Conservation (phyloP, 2,113 vertebrate species). For the Grammomys dolichurus region DNA sequence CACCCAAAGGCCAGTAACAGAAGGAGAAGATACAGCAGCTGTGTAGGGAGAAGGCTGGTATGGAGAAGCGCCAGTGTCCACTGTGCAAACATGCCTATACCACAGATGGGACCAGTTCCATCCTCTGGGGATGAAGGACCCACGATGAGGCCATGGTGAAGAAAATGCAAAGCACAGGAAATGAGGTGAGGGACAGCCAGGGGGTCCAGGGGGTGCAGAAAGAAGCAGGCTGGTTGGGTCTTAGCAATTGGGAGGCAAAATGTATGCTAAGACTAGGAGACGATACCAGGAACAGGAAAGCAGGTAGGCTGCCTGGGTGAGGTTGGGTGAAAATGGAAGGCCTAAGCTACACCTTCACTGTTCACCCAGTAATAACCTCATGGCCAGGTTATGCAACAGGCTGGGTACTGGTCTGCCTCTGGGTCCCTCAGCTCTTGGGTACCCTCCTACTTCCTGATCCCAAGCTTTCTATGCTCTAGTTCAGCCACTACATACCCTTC, state of each 20-base stretch:
- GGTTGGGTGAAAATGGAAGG: rapidly evolving
- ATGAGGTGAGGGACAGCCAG: background rate
- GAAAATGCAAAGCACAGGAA: background rate
- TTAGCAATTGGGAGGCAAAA: background rate
- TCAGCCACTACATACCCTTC: background rate
- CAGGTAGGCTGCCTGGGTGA: background rate
- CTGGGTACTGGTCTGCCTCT: background rate
- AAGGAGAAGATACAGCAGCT: background rate
- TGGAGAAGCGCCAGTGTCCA: background rate
- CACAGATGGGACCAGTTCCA: too few relatives aligned
- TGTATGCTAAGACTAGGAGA: background rate
- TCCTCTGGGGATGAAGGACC: background rate
- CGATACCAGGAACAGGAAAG: background rate
- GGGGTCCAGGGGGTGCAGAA: background rate
- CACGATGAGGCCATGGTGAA: background rate
- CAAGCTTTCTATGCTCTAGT: background rate
- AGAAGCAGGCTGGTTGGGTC: background rate
- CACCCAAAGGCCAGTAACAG: background rate
- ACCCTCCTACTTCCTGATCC: background rate
- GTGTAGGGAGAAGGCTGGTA: background rate
- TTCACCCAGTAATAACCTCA: rapidly evolving
- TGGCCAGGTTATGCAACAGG: background rate
- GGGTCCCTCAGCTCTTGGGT: background rate
- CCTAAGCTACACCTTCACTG: background rate
- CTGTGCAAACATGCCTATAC: rapidly evolving